Evolutionary conservation across 2,888 invertebrate species (phyloP).

Genomic region (Candidula unifasciata): DNA sequence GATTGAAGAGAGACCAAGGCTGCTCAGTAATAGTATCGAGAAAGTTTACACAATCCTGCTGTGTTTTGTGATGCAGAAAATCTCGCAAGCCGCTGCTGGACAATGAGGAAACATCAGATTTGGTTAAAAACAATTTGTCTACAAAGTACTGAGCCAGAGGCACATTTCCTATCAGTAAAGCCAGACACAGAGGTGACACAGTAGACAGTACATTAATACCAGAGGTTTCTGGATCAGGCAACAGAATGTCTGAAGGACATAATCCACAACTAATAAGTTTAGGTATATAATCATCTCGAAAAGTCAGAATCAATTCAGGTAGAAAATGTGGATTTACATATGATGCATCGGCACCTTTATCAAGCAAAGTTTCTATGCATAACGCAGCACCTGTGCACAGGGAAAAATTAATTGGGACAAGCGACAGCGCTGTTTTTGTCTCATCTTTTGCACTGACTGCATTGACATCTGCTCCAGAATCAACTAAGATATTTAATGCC

Average conservation of each 20-base stretch:
- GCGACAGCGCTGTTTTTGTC: background rate
- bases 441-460: background rate
- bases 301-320: background rate
- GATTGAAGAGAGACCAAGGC: conserved; percentile 10
- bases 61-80: background rate
- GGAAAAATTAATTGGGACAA: background rate
- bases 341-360: background rate
- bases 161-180: background rate
- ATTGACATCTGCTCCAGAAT: background rate
- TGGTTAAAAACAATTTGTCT: background rate
- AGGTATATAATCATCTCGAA: background rate
- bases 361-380: background rate
- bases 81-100: background rate
- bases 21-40: background rate
- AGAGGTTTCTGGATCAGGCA: background rate
- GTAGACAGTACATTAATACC: background rate
- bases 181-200: conserved; percentile 10
- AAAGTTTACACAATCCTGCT: conserved; percentile 9
- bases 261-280: background rate
- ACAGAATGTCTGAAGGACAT: background rate
- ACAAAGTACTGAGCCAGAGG: background rate
- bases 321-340: background rate
- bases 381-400: background rate
- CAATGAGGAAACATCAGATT: conserved; percentile 1
- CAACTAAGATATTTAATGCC: background rate